Conservation (phyloP, 2,113 vertebrate genomes). For the Archilochus colubris region DNA sequence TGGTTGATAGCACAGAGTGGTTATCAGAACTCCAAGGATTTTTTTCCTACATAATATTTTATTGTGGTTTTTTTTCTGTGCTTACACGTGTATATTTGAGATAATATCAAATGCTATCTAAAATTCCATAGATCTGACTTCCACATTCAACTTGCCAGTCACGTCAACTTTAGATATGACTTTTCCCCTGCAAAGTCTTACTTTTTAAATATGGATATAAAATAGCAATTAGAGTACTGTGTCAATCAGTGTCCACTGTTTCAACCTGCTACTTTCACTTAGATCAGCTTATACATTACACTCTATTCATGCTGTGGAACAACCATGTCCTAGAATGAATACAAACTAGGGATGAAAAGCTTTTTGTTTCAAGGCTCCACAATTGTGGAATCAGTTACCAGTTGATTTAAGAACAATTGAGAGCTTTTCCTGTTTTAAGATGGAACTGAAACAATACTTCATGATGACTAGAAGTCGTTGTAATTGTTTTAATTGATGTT, state of each 20-base stretch:
- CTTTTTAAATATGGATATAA: slow-evolving; percentile 14
- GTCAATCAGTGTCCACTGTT: neutral
- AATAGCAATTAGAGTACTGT: neutral
- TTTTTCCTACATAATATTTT: neutral
- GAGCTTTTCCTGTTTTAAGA: slow-evolving; percentile 78
- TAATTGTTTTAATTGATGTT: slow-evolving; percentile 80
- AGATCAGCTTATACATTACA: slow-evolving; percentile 46
- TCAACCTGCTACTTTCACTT: slow-evolving; percentile 44
- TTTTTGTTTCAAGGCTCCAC: slow-evolving; percentile 73
- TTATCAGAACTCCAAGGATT: neutral
- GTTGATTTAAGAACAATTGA: slow-evolving; percentile 77
- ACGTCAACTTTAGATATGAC: neutral
- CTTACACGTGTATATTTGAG: neutral
- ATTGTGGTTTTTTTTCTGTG: neutral
- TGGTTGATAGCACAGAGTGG: neutral
- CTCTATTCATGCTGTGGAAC: slow-evolving; percentile 48
- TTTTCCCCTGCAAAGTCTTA: neutral
- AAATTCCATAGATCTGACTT: neutral
- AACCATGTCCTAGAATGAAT: slow-evolving; percentile 60
- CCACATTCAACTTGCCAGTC: neutral
- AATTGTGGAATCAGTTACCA: slow-evolving; percentile 80
- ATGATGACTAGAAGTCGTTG: slow-evolving; percentile 73
- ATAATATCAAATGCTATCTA: neutral
- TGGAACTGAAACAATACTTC: slow-evolving; percentile 75
- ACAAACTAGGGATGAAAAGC: slow-evolving; percentile 69